These are phyloP conservation scores for Falco punctatus DNA, from an alignment of 2,113 vertebrate species.

Conservation along the genomic window DNA sequence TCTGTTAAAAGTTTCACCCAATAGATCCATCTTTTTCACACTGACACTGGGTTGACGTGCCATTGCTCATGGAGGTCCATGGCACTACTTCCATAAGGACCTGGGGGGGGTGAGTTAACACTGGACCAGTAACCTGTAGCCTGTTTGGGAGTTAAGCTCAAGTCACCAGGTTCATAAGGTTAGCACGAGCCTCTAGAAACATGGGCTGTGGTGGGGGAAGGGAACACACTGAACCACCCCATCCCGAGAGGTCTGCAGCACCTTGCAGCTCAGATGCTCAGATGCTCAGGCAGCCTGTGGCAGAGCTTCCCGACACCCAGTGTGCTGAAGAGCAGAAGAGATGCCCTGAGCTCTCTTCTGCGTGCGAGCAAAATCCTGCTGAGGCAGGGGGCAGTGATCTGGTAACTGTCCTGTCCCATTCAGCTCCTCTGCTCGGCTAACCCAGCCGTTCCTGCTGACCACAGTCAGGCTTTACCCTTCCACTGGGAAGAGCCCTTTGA, in stretches of 20 bases:
- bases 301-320: neutral
- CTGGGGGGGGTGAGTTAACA: neutral
- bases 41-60: too few relatives aligned
- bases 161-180: neutral
- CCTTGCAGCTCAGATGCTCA: neutral
- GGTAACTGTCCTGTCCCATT: too few relatives aligned
- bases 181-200: accelerated
- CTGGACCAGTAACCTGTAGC: neutral
- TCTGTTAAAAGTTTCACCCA: neutral
- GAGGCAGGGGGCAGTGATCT: neutral
- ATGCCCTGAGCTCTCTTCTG: neutral
- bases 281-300: neutral
- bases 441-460: neutral
- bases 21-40: neutral
- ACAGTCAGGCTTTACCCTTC: neutral
- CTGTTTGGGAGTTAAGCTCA: neutral
- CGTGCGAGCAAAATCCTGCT: accelerated
- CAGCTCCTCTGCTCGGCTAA: neutral
- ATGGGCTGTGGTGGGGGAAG: accelerated
- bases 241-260: accelerated
- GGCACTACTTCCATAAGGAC: neutral
- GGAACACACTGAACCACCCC: neutral
- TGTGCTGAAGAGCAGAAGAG: neutral
- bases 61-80: neutral
- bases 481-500: neutral